Evolutionary conservation across 2,888 invertebrate genomes (phyloP), one percentile per base, ranked within the genome.

Genomic region (Caenorhabditis sinica): DNA sequence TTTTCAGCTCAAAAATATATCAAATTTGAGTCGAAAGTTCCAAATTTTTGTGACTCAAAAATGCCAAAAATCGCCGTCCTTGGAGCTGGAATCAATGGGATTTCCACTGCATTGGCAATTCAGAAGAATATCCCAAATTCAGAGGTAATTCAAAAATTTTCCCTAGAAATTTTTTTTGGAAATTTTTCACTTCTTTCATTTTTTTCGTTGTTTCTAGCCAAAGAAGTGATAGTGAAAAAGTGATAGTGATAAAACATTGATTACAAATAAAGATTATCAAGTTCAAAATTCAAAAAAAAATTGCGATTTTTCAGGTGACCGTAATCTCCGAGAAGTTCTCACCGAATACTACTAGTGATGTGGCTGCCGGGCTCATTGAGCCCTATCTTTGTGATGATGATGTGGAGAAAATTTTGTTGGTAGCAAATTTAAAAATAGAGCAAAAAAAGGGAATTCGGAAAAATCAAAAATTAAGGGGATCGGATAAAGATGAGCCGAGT

Each of bases 281-380:
- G 15, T 17, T 15, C 45, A 45, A 45, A 45, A 45, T 45, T 45
- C 15, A 4, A 45, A 36, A 9, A 36, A 36, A 36, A 36, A 36
- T 6, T 6, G 33, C 9, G 33, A 11, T 51, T 17, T 60, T 77
- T 23, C 84, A 93, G 74, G 89, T 93, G 3, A 91, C 91, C 6
- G 82, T 93, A 9, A 86, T 93, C 17, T 90, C 93, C 9, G 93
- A 92, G 20, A 76, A 87, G 3, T 92, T 93, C 74, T 89, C 92
- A 2, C 93, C 93, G 0, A 66, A 86, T 36, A 91, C 92, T 1
- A 93, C 92, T 0, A 90, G 91, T 4, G 93, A 93, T 74, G 89
- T 91, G 11, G 91, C 93, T 1, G 93, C 92, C 9, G 93, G 93
- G 1, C 89, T 91, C 82, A 93, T 92, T 90, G 85, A 88, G 69